phyloP scores from a whole-genome alignment of 1,140 invertebrate species.

The Panulirus ornatus region DNA sequence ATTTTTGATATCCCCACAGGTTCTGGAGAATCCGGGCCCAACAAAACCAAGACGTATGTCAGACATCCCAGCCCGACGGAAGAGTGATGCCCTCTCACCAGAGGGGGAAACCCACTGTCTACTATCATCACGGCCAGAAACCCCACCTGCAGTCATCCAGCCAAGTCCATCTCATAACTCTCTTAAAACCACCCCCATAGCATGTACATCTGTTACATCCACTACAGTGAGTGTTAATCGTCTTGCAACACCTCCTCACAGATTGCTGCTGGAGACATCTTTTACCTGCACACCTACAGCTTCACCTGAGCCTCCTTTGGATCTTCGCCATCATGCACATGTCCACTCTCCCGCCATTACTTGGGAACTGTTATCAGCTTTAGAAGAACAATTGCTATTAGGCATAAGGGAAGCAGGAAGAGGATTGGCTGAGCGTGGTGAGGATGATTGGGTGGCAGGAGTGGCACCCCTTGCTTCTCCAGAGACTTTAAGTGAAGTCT shows the following conservation, averaged over 20 bases:
- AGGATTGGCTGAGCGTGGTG: conserved; percentile 74
- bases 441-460: conserved; percentile 83
- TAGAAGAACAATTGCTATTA: conserved; percentile 76
- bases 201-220: conserved; percentile 73
- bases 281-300: conserved; percentile 76
- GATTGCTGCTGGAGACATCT: conserved; percentile 75
- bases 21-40: conserved; percentile 79
- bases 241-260: conserved; percentile 76
- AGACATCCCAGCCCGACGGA: conserved; percentile 42
- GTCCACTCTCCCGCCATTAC: conserved; percentile 74
- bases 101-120: conserved; percentile 53
- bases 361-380: conserved; percentile 77
- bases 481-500: conserved; percentile 90
- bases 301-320: conserved; percentile 75
- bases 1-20: conserved; percentile 74
- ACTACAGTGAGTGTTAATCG: conserved; percentile 70
- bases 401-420: conserved; percentile 52
- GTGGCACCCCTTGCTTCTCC: conserved; percentile 90
- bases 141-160: conserved; percentile 16
- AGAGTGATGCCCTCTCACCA: conserved; percentile 43
- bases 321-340: conserved; percentile 73
- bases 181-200: conserved; percentile 69
- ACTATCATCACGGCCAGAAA: conserved; percentile 26
- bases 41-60: conserved; percentile 78
- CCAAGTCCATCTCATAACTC: conserved; percentile 6